phyloP scores from a whole-genome alignment of 2,797 vertebrate genomes.

The Spinibarbus caldwelli region DNA sequence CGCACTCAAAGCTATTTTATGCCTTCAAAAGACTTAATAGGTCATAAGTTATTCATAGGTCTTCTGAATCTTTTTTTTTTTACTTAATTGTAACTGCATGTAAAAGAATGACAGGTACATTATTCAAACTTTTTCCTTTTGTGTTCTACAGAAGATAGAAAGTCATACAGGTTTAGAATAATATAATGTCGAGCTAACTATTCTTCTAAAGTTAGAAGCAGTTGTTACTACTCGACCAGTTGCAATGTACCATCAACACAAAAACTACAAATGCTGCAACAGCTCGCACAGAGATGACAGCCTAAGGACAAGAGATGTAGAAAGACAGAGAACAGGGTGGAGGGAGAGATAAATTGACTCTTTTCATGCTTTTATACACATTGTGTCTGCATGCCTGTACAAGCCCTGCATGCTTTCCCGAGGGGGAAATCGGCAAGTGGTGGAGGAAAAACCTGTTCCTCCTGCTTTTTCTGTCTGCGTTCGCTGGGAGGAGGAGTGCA shows the following conservation, averaged over 20 bases:
- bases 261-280: slow-evolving; percentile 47
- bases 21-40: not conserved
- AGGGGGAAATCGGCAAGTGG: slow-evolving; percentile 57
- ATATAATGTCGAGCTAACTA: not conserved
- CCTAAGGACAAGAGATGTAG: slow-evolving; percentile 34
- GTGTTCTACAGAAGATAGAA: not conserved
- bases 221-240: slow-evolving; percentile 50
- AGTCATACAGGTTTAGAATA: not conserved
- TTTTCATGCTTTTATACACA: slow-evolving; percentile 60
- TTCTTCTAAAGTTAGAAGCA: slow-evolving; percentile 20
- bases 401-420: slow-evolving; percentile 63
- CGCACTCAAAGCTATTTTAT: not conserved
- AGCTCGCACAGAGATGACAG: slow-evolving; percentile 36
- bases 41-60: not conserved
- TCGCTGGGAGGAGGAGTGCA: slow-evolving; percentile 48
- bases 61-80: not conserved
- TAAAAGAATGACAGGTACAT: not conserved
- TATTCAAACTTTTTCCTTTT: not conserved
- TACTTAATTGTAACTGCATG: not conserved
- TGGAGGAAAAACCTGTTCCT: slow-evolving; percentile 79
- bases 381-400: slow-evolving; percentile 64
- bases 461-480: slow-evolving; percentile 70
- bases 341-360: slow-evolving; percentile 54
- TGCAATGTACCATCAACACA: slow-evolving; percentile 54
- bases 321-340: slow-evolving; percentile 49